These are phyloP conservation scores for Oscheius sp. DNA, from an alignment of 2,888 invertebrate genomes.

Conservation along the genomic window DNA sequence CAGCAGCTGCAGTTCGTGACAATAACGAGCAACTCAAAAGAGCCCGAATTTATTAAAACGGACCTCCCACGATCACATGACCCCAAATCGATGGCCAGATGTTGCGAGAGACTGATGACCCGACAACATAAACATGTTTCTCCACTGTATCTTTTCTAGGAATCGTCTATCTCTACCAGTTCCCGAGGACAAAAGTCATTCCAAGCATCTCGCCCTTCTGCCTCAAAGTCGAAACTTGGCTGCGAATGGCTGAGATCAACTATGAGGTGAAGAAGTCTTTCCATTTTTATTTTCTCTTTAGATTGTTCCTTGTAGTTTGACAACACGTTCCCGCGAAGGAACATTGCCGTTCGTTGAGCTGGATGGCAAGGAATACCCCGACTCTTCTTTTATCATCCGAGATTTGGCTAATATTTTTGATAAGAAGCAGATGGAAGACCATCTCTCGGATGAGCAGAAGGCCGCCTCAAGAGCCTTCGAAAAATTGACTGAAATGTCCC, in stretches of 20 bases:
- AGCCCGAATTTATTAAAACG: background rate
- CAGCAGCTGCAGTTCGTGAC: background rate
- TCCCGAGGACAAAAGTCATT: conserved; percentile 86
- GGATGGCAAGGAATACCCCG: conserved; percentile 91
- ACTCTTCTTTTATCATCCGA: conserved; percentile 87
- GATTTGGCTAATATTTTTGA: conserved; percentile 84
- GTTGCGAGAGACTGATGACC: too few species aligned
- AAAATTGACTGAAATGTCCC: conserved; percentile 92
- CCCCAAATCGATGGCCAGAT: conserved; percentile 10
- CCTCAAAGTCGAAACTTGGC: conserved; percentile 94
- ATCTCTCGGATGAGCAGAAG: conserved; percentile 84
- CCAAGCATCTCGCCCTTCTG: conserved; percentile 91
- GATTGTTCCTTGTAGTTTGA: conserved; percentile 24
- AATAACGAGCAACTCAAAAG: background rate
- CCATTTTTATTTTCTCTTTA: background rate
- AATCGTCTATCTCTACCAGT: conserved; percentile 90
- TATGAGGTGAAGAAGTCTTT: conserved; percentile 80
- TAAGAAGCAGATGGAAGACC: conserved; percentile 82
- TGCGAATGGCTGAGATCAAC: conserved; percentile 87
- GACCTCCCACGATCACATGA: background rate
- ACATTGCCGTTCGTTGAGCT: conserved; percentile 91
- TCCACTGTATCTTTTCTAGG: conserved; percentile 77
- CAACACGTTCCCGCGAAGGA: conserved; percentile 78
- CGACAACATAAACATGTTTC: conserved; percentile 1
- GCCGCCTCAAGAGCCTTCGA: conserved; percentile 89